Evolutionary conservation across 2,797 vertebrate genomes (phyloP).

Genomic region (Hafferia zeledoni): DNA sequence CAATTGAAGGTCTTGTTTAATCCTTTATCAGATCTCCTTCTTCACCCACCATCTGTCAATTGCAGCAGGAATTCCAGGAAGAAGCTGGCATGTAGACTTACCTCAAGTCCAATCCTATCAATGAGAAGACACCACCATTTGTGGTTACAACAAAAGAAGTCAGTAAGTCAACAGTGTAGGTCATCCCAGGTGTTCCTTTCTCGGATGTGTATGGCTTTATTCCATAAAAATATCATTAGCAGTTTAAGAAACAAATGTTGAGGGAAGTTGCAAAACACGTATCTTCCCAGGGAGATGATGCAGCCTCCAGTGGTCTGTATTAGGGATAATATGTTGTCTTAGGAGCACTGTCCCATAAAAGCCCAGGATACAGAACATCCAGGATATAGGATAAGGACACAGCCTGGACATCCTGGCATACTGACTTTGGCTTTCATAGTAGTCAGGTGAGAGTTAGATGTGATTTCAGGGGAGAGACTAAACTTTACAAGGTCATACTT

Average conservation of each 20-base stretch:
- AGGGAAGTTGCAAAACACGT: neutral
- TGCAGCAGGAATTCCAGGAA: neutral
- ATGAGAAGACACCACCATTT: neutral
- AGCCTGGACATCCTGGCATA: neutral
- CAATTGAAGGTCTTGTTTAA: neutral
- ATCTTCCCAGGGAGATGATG: neutral
- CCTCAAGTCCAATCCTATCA: neutral
- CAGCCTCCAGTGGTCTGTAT: neutral
- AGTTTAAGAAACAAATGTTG: neutral
- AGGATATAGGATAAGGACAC: neutral
- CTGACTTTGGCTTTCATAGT: neutral
- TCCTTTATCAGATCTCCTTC: neutral
- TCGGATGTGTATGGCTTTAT: neutral
- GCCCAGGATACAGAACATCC: neutral
- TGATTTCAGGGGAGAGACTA: neutral
- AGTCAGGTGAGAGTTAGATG: neutral
- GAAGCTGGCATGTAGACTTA: neutral
- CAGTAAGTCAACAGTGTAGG: neutral
- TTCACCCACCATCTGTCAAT: neutral
- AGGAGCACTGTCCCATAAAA: neutral
- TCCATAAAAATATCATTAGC: neutral
- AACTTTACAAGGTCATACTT: neutral
- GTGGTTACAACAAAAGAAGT: neutral
- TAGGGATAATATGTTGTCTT: neutral
- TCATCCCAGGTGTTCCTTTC: neutral